Base-by-base conservation (phyloP, 2,113 vertebrate genomes). In the Mungos mungo region DNA sequence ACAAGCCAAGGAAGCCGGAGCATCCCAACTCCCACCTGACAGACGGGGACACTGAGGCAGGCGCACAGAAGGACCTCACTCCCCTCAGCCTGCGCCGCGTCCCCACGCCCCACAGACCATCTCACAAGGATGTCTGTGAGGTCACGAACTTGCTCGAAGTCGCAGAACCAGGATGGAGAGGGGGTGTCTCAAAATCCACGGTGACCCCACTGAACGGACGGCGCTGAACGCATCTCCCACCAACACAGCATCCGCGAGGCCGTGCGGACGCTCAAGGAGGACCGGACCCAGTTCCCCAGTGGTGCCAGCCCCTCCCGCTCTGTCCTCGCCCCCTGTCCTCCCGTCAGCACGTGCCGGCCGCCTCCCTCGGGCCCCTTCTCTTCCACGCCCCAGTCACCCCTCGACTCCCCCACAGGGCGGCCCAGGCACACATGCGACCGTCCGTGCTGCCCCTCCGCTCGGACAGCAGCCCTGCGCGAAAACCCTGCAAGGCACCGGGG, bases 371-470 rank as follows among this genome's bases (percentile, higher is more conserved):
- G 6, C 0, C 18, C 57, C 54, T 41, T 18, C 13, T 14, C 74
- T 29, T 3, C 27, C 33, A 31, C 0, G 0, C 1, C 83, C 45
- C 52, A 1, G 3, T 12, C 54, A 0, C 65, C 2, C 33, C 87
- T 12, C 10, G 5, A 3, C 0, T 14, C 57, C 7, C 57, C 16
- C 2, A 25, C 66, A 52, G 8, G 18, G 5, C 3, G 3, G 3
- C 5, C 52, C 23, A 3, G 35, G 13, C 1, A 0, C 7, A 52
- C 16, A 4, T 31, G 9, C 1, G 0, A 2, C 1, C n/a, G 0
- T 4, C 41, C 52, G 27, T 0, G 38, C 45, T 14, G 65, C 65
- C 83, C 9, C 7, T 3, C 31, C 4, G 71, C 66, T 21, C 6
- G 3, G 5, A n/a, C n/a, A 21, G 35, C 16, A 15, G 2, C 16